Evolutionary conservation across 2,797 vertebrate species (phyloP).

Genomic region (Sciurus carolinensis): DNA sequence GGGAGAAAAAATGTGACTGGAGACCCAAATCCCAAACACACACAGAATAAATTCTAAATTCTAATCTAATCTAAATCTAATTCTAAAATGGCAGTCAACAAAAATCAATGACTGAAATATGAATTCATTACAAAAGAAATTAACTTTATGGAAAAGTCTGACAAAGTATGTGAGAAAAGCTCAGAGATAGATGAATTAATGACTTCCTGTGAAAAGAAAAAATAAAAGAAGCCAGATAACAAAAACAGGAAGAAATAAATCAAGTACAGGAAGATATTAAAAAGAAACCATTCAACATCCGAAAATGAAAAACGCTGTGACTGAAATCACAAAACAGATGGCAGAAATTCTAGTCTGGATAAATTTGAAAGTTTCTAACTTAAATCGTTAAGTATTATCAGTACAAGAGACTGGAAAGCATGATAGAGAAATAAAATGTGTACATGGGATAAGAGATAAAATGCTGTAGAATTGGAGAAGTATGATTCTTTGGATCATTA

Average conservation of each 20-base stretch:
- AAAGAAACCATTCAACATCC: neutral
- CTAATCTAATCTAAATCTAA: neutral
- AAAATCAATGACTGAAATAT: neutral
- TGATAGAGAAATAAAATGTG: neutral
- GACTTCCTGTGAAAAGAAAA: neutral
- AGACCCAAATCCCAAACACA: neutral
- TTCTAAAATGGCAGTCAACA: constrained; percentile 40
- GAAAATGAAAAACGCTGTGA: constrained; percentile 4
- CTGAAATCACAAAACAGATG: constrained; percentile 58
- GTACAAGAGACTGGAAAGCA: neutral
- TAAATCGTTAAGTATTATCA: neutral
- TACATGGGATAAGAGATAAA: neutral
- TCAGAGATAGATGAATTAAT: constrained; percentile 44
- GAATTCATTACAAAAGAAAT: constrained; percentile 53
- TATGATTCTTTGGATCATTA: constrained; percentile 21
- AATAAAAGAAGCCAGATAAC: neutral
- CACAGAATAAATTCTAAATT: constrained; percentile 11
- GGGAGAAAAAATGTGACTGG: neutral
- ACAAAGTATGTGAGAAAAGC: neutral
- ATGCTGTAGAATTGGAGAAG: constrained; percentile 16
- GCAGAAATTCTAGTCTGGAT: neutral
- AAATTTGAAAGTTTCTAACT: neutral
- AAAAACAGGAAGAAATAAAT: constrained; percentile 63
- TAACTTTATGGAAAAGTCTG: neutral
- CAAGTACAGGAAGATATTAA: constrained; percentile 44